Conservation (phyloP, 2,113 vertebrate species). For the Telmatochromis brachygnathus region DNA sequence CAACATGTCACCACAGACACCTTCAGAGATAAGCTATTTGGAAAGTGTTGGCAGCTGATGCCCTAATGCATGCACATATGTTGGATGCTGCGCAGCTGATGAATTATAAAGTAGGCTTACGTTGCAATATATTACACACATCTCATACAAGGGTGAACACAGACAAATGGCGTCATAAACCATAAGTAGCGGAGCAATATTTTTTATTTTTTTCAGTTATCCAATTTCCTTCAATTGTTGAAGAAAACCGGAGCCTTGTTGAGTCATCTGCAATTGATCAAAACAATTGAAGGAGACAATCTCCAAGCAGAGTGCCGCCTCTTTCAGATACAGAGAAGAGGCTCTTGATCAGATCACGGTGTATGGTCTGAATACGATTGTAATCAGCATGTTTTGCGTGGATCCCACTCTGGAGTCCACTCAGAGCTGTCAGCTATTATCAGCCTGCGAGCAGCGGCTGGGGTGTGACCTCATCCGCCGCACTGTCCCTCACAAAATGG, state of each 20-base stretch:
- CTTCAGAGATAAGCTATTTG: not conserved
- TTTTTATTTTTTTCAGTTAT: not conserved
- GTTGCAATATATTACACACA: not conserved
- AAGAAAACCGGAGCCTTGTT: not conserved
- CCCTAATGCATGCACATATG: slow-evolving; percentile 21
- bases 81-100: not conserved
- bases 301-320: slow-evolving; percentile 19
- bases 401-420: slow-evolving; percentile 37
- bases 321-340: slow-evolving; percentile 21
- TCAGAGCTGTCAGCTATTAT: slow-evolving; percentile 41
- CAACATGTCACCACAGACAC: slow-evolving; percentile 29
- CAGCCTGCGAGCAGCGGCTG: not conserved
- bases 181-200: not conserved
- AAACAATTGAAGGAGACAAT: slow-evolving; percentile 26
- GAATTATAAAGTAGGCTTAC: slow-evolving; percentile 9
- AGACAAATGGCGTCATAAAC: not conserved
- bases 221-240: not conserved
- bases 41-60: not conserved
- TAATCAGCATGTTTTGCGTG: slow-evolving; percentile 46
- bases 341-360: slow-evolving; percentile 41
- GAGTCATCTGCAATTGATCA: slow-evolving; percentile 31
- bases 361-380: slow-evolving; percentile 50
- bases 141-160: not conserved
- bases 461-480: slow-evolving; percentile 40
- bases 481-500: slow-evolving; percentile 30